Evolutionary conservation across 2,797 vertebrate species (phyloP).

Genomic region (Limnodromus scolopaceus): DNA sequence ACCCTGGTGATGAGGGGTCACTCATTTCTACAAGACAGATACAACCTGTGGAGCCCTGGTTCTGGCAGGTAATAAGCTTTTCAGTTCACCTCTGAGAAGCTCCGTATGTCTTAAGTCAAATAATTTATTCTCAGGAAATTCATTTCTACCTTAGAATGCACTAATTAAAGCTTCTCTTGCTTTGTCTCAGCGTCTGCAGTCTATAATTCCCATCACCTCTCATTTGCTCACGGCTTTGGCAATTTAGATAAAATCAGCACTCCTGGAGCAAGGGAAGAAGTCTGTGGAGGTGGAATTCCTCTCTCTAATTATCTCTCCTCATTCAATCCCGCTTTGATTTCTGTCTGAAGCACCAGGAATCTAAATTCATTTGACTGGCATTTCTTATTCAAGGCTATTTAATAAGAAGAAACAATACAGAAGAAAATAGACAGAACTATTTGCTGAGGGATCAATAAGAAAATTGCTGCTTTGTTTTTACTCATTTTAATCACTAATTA

Average conservation of each 20-base stretch:
- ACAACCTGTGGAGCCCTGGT: background rate
- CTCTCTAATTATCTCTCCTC: conserved; percentile 58
- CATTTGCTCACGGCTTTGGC: conserved; percentile 50
- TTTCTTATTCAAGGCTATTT: conserved; percentile 60
- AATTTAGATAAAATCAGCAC: conserved; percentile 63
- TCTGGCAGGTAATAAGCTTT: conserved; percentile 7
- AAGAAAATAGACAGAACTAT: conserved; percentile 56
- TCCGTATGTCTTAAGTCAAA: conserved; percentile 23
- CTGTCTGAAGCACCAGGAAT: conserved; percentile 50
- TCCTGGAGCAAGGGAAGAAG: conserved; percentile 42
- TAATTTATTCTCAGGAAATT: conserved; percentile 57
- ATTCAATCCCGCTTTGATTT: conserved; percentile 60
- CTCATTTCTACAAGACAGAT: background rate
- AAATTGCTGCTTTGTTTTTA: conserved; percentile 64
- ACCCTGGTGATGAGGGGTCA: background rate
- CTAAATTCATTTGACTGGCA: conserved; percentile 56
- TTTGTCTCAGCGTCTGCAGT: conserved; percentile 49
- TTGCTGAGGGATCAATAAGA: conserved; percentile 43
- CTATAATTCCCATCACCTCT: conserved; percentile 49
- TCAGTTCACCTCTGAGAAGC: conserved; percentile 5
- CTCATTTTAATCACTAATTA: conserved; percentile 27
- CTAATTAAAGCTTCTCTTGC: conserved; percentile 56
- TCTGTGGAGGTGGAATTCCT: conserved; percentile 51
- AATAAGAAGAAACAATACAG: conserved; percentile 52
- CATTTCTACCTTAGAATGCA: conserved; percentile 39